Conservation (phyloP, 2,113 vertebrate genomes). For the Anhinga anhinga region DNA sequence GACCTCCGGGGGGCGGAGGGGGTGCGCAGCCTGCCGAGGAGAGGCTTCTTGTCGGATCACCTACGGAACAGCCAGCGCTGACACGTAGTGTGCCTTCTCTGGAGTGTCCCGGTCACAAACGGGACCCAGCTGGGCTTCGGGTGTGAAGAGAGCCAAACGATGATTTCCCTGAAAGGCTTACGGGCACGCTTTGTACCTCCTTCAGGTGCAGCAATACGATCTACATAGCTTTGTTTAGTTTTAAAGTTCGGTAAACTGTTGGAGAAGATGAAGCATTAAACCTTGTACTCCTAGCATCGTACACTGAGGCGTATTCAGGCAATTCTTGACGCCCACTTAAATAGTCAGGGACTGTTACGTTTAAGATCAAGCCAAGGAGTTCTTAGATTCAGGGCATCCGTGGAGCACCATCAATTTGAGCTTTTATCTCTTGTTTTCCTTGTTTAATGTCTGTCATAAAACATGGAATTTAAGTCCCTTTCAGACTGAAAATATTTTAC, state of each 20-base stretch:
- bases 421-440: background rate
- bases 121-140: background rate
- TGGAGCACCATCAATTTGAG: background rate
- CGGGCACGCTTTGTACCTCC: background rate
- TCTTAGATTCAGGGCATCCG: background rate
- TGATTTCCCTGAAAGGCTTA: background rate
- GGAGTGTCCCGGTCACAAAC: background rate
- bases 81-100: accelerated
- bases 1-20: accelerated
- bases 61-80: accelerated
- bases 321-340: background rate
- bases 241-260: background rate
- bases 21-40: accelerated
- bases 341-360: accelerated
- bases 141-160: accelerated
- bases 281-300: background rate
- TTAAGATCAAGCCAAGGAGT: background rate
- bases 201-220: background rate
- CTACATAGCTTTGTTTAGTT: background rate
- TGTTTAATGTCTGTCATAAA: background rate
- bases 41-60: background rate
- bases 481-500: background rate
- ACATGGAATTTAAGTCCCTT: background rate
- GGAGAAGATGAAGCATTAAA: background rate
- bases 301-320: background rate